These are phyloP conservation scores for Vulpes vulpes DNA, from an alignment of 2,113 vertebrate species.

Conservation along the genomic window DNA sequence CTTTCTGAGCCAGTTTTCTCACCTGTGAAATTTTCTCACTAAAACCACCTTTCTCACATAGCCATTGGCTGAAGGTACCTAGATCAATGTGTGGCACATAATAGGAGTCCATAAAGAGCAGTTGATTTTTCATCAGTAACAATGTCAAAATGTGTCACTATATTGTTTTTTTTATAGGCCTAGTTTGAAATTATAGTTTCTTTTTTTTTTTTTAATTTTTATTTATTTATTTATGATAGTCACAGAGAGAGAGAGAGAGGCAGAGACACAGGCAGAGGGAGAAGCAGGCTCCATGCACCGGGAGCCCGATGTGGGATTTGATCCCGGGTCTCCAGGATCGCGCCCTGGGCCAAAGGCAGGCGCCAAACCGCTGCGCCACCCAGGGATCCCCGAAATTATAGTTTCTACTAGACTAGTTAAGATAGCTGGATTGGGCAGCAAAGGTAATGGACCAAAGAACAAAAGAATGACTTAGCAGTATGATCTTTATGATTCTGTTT, in stretches of 20 bases:
- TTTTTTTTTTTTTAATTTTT: too few relatives aligned
- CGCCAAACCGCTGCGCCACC: too few relatives aligned
- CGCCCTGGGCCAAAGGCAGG: too few relatives aligned
- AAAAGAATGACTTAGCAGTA: background rate
- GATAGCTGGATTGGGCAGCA: background rate
- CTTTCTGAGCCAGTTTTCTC: background rate
- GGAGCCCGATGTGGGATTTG: too few relatives aligned
- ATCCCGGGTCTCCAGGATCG: too few relatives aligned
- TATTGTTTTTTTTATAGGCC: background rate
- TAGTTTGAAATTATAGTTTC: conserved; percentile 30
- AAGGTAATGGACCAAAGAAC: background rate
- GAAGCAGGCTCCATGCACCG: too few relatives aligned
- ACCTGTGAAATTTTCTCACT: background rate
- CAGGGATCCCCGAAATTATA: background rate
- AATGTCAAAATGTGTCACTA: background rate
- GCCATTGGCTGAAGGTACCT: background rate
- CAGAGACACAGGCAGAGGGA: too few relatives aligned
- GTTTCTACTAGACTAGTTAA: background rate
- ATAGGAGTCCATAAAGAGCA: background rate
- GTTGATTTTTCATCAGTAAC: background rate
- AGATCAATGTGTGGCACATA: background rate
- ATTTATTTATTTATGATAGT: too few relatives aligned
- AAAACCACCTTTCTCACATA: background rate
- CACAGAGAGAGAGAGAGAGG: too few relatives aligned
- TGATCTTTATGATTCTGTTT: background rate